Base-by-base conservation (phyloP, 2,888 invertebrate genomes). In the Heliconius aoede region DNA sequence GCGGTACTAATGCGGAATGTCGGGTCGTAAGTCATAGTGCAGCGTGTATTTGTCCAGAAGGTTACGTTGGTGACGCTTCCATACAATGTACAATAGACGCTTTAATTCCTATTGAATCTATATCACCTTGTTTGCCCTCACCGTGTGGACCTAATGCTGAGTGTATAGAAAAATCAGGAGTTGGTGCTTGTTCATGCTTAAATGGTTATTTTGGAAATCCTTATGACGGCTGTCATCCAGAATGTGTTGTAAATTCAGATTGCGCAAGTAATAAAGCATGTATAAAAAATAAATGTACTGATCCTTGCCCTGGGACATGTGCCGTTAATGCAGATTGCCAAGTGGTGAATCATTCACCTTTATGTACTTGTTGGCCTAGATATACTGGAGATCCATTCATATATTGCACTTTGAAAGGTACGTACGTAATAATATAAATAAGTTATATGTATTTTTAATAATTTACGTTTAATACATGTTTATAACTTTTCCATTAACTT, bases 231-330 rank as follows among this genome's bases (percentile, higher is more conserved):
- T 97, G 97, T 85, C 95, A 96, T 78, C 97, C 97, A 32, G 97
- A 97, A 91, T 97, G 97, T 86, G 91, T 96, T 7, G 90, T 96
- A 0, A 97, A 96, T 87, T 95, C 96, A 0, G 97, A 97, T 85
- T 97, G 97, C 86, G 90, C 96, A 0, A 95, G 96, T 72, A 95
- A 96, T 81, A 95, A 91, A 85, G 96, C 97, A 8, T 97, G 97
- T 85, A 94, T 96, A 15, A 95, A 96, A 84, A 96, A 96, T 84
- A 97, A 97, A 90, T 97, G 97, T 85, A 93, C 95, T 77, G 96
- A 97, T 88, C 97, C 97, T 30, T 97, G 97, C 84, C 96, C 96
- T 13, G 97, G 97, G 78, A 96, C 96, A 36, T 97, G 97, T 89
- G 97, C 97, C 18, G 93, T 95, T 81, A 97, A 97, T 87, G 96